Evolutionary conservation across 2,888 invertebrate genomes (phyloP).

Genomic region (Euproctis similis): DNA sequence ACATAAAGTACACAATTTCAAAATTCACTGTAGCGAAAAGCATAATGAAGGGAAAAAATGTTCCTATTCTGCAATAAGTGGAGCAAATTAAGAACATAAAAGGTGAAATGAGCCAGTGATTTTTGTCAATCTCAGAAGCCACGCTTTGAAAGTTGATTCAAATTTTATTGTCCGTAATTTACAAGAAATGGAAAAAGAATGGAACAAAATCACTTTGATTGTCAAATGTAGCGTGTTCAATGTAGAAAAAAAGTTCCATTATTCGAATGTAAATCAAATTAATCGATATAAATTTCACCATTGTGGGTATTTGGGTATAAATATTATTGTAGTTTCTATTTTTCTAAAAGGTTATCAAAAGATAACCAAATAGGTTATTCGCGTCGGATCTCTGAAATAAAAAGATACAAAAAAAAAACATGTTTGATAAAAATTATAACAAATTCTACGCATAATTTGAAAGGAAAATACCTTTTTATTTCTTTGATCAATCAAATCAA

Average conservation of each 20-base stretch:
- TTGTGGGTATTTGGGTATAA: no score
- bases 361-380: no score
- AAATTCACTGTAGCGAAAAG: slow-evolving; percentile 43
- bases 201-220: slow-evolving; percentile 9
- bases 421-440: no score
- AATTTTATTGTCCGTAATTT: slow-evolving; percentile 24
- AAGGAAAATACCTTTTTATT: no score
- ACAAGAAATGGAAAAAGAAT: no score
- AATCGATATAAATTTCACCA: no score
- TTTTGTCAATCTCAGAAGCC: slow-evolving; percentile 45
- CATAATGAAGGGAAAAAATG: slow-evolving; percentile 44
- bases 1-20: slow-evolving; percentile 8
- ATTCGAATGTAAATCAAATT: background rate
- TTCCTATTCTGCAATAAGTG: slow-evolving; percentile 45
- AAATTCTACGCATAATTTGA: no score
- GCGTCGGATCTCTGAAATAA: no score
- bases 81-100: slow-evolving; percentile 63
- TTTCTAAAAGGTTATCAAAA: no score
- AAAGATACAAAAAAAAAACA: no score
- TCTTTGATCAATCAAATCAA: no score
- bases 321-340: no score
- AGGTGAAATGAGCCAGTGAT: slow-evolving; percentile 54
- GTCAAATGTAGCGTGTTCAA: background rate
- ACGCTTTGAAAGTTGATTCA: slow-evolving; percentile 22
- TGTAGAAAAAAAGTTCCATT: background rate